Base-by-base conservation (phyloP, 2,888 invertebrate species). In the Elaeidobius kamerunicus region DNA sequence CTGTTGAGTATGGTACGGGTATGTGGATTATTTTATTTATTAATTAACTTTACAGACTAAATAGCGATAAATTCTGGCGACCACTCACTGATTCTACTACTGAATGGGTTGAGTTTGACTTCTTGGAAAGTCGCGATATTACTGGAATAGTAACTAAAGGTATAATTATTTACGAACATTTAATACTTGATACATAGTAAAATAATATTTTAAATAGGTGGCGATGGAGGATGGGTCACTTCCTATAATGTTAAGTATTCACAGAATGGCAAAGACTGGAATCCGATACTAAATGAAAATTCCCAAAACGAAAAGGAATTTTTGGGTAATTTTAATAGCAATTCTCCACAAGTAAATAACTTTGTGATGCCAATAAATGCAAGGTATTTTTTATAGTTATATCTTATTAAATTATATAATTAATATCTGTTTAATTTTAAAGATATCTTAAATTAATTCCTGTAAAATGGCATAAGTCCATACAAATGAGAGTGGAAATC, bases 31-130 rank as follows among this genome's bases (percentile, higher is more conserved):
- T 12, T 27, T 28, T 28, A 15, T 16, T 41, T 19, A 17, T 14
- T 41, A 23, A 14, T 5, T 16, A n/a, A n/a, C n/a, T 16, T 43
- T 47, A 30, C 17, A 53, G 58, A 3, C 68, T 85, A 12, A 73
- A 75, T 19, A 71, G 71, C 0, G 68, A 73, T 0, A 69, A 72
- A 0, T 82, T 81, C 1, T 88, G 89, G 88, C 76, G 77, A 50
- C 86, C 88, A 0, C 69, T 81, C 0, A 78, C 80, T 46, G 82
- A 82, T 68, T 83, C 83, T 0, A 81, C 82, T 1, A 81, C 82
- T 9, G 85, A 88, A 71, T 88, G 81, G 78, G 74, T 88, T 52
- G 78, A 82, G 82, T 85, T 91, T 68, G 85, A 92, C 72, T 90
- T 92, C 70, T 73, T 84, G 40, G 84, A 83, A 15, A 82, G 84